A percentile compares a stretch with the other conserved stretches of the same genome.
Evolutionary conservation across 2,113 vertebrate genomes (phyloP).

Genomic region (Cathartes aura): DNA sequence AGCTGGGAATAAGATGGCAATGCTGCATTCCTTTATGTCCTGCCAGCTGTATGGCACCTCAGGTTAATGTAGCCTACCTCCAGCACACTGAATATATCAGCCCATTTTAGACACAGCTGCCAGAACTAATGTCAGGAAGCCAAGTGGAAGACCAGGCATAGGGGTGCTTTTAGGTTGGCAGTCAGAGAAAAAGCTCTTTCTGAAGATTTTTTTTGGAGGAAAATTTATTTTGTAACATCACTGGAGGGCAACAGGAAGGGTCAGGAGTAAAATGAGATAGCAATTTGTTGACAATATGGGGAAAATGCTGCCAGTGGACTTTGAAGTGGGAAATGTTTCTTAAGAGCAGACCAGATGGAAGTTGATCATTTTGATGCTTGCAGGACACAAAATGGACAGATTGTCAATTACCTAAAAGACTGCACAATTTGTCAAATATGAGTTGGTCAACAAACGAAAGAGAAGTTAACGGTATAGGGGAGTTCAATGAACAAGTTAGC

Average conservation of each 20-base stretch:
- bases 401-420: slow-evolving; percentile 26
- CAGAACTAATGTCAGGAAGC: background rate
- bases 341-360: slow-evolving; percentile 28
- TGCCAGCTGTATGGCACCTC: background rate
- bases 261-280: slow-evolving; percentile 9
- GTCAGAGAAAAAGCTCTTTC: background rate
- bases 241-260: background rate
- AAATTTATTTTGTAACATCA: background rate
- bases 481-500: background rate
- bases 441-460: background rate
- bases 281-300: background rate
- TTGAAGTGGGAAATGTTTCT: slow-evolving; percentile 6
- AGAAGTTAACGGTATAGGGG: background rate
- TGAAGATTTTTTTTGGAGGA: background rate
- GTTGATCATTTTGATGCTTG: background rate
- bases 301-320: background rate
- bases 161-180: background rate
- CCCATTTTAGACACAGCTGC: background rate
- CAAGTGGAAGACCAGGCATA: background rate
- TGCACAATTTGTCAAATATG: background rate
- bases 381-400: background rate
- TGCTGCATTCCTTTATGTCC: background rate
- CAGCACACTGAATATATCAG: background rate
- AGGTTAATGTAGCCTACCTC: background rate
- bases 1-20: background rate